These are phyloP conservation scores for Heliconius sara DNA, from an alignment of 2,888 invertebrate species.

Conservation along the genomic window DNA sequence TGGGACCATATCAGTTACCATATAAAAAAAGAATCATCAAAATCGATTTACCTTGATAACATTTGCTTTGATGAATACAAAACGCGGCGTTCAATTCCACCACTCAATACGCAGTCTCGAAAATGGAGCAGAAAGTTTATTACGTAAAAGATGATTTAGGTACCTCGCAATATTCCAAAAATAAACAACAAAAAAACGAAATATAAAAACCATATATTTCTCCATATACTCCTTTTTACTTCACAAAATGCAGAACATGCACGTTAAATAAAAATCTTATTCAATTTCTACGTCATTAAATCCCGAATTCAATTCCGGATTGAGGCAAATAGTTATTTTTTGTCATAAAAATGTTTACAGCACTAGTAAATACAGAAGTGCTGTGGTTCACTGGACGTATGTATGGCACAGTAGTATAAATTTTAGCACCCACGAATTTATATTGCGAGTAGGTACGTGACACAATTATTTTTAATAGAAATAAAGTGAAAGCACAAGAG, in stretches of 20 bases:
- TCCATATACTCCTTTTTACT: background rate
- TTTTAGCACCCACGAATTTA: conserved; percentile 8
- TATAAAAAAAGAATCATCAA: too few relatives aligned
- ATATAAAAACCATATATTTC: background rate
- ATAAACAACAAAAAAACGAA: too few relatives aligned
- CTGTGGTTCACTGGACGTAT: background rate
- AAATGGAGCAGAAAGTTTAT: too few relatives aligned
- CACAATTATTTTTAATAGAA: conserved; percentile 2
- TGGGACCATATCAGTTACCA: too few relatives aligned
- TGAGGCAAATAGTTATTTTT: conserved; percentile 19
- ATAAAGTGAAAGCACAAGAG: background rate
- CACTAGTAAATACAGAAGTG: conserved; percentile 6
- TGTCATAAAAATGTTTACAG: conserved; percentile 22
- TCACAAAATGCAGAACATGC: background rate
- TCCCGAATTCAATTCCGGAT: conserved; percentile 11
- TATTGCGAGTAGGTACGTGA: conserved; percentile 1
- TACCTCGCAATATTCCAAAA: too few relatives aligned
- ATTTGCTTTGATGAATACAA: too few relatives aligned
- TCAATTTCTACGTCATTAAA: conserved; percentile 2
- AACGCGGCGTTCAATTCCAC: too few relatives aligned
- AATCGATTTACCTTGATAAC: too few relatives aligned
- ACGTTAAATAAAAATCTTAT: background rate
- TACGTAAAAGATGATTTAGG: too few relatives aligned
- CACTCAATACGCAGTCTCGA: too few relatives aligned
- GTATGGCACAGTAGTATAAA: background rate